Evolutionary conservation across 2,113 vertebrate species (phyloP).

Genomic region (Isurus oxyrinchus): DNA sequence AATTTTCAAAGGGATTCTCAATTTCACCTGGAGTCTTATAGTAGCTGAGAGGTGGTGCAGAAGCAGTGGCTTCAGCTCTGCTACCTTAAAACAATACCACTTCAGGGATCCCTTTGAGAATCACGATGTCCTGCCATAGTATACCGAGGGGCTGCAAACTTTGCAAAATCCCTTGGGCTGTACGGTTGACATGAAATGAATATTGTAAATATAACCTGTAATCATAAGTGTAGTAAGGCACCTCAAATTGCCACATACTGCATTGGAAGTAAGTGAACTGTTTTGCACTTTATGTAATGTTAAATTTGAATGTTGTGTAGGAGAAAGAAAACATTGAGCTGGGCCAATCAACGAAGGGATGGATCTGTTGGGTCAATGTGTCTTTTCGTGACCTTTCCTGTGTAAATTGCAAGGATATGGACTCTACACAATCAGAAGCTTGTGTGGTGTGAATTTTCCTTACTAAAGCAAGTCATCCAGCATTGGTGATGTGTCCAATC

Average conservation of each 20-base stretch:
- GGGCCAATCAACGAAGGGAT: neutral
- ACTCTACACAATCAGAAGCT: neutral
- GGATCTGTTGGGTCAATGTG: neutral
- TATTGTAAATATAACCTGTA: too few relatives aligned
- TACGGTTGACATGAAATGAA: too few relatives aligned
- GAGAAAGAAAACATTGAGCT: neutral
- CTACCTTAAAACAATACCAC: neutral
- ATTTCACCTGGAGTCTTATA: neutral
- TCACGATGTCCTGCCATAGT: too few relatives aligned
- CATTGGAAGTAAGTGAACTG: too few relatives aligned
- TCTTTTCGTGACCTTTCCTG: neutral
- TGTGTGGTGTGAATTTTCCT: neutral
- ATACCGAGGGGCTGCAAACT: too few relatives aligned
- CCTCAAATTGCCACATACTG: too few relatives aligned
- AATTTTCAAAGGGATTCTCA: too few relatives aligned
- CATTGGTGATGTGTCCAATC: neutral
- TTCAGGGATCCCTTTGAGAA: neutral
- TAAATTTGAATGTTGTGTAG: neutral
- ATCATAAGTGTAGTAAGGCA: too few relatives aligned
- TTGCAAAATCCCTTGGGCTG: too few relatives aligned
- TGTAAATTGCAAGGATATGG: neutral
- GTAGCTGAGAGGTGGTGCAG: neutral
- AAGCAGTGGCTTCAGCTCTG: neutral
- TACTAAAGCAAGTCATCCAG: neutral
- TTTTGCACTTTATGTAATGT: neutral